Conservation (phyloP, 1,140 invertebrate species). For the Trichonephila inaurata region DNA sequence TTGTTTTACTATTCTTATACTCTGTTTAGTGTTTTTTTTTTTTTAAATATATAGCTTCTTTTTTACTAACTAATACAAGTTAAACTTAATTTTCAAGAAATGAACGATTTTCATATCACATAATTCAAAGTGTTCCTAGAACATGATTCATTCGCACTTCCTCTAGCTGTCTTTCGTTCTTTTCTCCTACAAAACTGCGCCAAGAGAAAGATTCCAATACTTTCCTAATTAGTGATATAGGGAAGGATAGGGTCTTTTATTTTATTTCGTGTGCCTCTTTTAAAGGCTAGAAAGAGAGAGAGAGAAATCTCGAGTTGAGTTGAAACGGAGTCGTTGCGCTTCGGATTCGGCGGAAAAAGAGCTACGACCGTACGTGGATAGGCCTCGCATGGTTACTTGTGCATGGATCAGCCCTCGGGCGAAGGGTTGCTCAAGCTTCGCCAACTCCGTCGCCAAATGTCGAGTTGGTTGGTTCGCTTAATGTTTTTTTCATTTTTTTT, state of each 20-base stretch:
- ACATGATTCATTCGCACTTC: too few relatives aligned
- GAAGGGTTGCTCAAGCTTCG: constrained; percentile 50
- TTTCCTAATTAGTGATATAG: constrained; percentile 34
- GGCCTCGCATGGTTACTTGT: constrained; percentile 75
- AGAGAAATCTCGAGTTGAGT: constrained; percentile 25
- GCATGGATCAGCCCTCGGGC: constrained; percentile 66
- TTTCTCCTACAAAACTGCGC: not conserved
- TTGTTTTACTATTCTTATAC: too few relatives aligned
- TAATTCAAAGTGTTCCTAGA: too few relatives aligned
- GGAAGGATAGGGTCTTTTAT: not conserved
- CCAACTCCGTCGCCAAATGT: not conserved
- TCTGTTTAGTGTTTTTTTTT: too few relatives aligned
- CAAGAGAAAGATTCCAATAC: constrained; percentile 29
- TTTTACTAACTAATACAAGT: too few relatives aligned
- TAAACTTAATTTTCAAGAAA: too few relatives aligned
- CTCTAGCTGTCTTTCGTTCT: not conserved
- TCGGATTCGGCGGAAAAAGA: constrained; percentile 64
- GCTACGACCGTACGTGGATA: constrained; percentile 71
- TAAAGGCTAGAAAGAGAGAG: not conserved
- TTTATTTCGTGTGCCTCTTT: not conserved
- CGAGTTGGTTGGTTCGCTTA: too few relatives aligned
- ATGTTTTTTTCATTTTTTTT: too few relatives aligned
- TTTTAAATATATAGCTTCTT: too few relatives aligned
- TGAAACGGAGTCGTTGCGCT: constrained; percentile 42
- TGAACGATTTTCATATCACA: too few relatives aligned